Evolutionary conservation across 1,140 invertebrate genomes (phyloP), one percentile per base, ranked within the genome.

Genomic region (Hyles vespertilio): DNA sequence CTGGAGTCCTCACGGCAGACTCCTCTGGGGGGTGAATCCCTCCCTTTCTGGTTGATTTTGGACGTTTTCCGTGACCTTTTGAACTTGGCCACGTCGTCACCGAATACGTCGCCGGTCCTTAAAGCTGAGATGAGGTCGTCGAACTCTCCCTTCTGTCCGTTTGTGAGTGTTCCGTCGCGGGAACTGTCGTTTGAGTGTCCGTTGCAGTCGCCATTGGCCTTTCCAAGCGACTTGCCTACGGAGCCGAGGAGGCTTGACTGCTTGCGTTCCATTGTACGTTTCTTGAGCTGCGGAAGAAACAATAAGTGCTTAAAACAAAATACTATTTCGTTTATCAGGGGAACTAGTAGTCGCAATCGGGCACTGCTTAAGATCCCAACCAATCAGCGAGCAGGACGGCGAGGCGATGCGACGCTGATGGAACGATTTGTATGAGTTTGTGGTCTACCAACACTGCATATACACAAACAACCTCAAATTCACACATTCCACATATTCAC

Each of bases 81-180:
- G 84, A 97, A 96, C 81, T 97, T 97, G 34, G 96, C 96, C 63
- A 99, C 96, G 79, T 99, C 98, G 81, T 99, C 98, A 0, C 97
- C 97, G 81, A 99, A 99, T 0, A 99, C 97, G 79, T 99, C 98
- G 0, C 98, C 98, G 1, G 97, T 98, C 72, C 98, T 90, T 11
- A 99, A 87, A 0, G 98, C 98, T 3, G 97, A 98, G 73, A 99
- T 99, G 36, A 99, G 89, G 87, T 99, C 97, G 81, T 99, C 98
- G 89, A 99, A 99, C 89, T 99, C 98, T 59, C 95, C 95, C 72
- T 96, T 87, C 59, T 92, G 90, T 2, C 91, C 91, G 59, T 91
- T 92, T 2, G 65, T 86, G 66, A 70, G 87, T 2, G 75, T 77
- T 2, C 74, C 72, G 57, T 86, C 81, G 0, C 77, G 66, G 0